phyloP scores from a whole-genome alignment of 2,113 vertebrate species.

The Nettapus auritus region DNA sequence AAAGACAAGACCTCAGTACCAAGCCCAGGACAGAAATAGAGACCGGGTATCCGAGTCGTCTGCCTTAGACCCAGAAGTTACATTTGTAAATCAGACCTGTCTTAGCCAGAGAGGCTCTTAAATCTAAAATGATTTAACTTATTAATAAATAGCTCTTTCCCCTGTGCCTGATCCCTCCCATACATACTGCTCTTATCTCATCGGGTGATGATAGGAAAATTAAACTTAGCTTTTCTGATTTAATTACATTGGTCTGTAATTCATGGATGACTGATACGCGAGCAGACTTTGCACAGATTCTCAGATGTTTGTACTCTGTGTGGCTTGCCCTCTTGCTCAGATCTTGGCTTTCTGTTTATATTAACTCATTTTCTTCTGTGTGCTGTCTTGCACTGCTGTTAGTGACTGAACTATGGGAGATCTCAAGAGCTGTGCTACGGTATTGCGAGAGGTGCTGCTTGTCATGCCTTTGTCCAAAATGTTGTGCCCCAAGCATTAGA shows the following conservation, averaged over 20 bases:
- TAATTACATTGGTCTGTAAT: conserved; percentile 54
- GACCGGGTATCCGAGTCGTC: not conserved
- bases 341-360: not conserved
- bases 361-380: not conserved
- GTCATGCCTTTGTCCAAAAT: not conserved
- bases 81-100: not conserved
- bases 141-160: conserved; percentile 60
- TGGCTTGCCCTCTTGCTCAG: conserved; percentile 1
- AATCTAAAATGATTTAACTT: conserved; percentile 51
- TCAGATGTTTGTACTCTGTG: conserved; percentile 11
- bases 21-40: not conserved
- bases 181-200: conserved; percentile 48
- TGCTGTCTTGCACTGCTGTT: not conserved
- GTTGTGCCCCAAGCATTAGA: not conserved
- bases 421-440: not conserved
- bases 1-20: not conserved
- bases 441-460: not conserved
- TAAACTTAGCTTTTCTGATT: conserved; percentile 55
- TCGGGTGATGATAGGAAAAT: conserved; percentile 54
- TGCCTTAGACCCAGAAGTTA: not conserved
- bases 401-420: not conserved
- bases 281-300: conserved; percentile 27
- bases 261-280: conserved; percentile 21
- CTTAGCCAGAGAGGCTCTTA: conserved; percentile 3
- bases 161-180: conserved; percentile 34